Evolutionary conservation across 2,797 vertebrate genomes (phyloP).

Genomic region (Siniperca scherzeri): DNA sequence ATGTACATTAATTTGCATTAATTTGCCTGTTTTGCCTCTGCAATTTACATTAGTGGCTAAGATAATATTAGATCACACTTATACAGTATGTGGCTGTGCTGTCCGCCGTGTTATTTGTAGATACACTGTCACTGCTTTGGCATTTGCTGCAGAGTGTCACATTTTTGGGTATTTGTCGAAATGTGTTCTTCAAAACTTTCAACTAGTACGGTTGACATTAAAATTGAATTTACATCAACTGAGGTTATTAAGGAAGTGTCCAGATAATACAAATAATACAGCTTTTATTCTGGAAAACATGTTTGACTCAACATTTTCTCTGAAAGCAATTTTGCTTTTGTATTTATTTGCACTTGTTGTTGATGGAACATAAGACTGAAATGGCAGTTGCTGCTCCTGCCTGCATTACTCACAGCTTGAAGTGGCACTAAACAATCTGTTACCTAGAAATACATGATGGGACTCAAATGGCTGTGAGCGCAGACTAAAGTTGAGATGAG

Average conservation of each 20-base stretch:
- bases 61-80: neutral
- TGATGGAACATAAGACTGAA: constrained; percentile 14
- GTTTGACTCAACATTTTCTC: neutral
- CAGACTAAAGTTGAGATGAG: constrained; percentile 8
- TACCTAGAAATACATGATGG: constrained; percentile 44
- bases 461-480: constrained; percentile 26
- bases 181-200: neutral
- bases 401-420: constrained; percentile 34
- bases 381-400: constrained; percentile 4
- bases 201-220: neutral
- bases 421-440: constrained; percentile 51
- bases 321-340: constrained; percentile 8
- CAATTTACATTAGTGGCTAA: neutral
- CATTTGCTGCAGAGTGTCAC: constrained; percentile 17
- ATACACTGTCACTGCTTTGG: neutral
- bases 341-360: constrained; percentile 7
- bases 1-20: neutral
- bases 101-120: neutral
- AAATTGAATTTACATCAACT: neutral
- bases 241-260: neutral
- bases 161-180: neutral
- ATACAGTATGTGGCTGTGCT: neutral
- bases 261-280: neutral
- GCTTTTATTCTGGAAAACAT: neutral
- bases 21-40: too few relatives aligned